These are phyloP conservation scores for Podocnemis expansa DNA, from an alignment of 2,113 vertebrate genomes.

Conservation along the genomic window DNA sequence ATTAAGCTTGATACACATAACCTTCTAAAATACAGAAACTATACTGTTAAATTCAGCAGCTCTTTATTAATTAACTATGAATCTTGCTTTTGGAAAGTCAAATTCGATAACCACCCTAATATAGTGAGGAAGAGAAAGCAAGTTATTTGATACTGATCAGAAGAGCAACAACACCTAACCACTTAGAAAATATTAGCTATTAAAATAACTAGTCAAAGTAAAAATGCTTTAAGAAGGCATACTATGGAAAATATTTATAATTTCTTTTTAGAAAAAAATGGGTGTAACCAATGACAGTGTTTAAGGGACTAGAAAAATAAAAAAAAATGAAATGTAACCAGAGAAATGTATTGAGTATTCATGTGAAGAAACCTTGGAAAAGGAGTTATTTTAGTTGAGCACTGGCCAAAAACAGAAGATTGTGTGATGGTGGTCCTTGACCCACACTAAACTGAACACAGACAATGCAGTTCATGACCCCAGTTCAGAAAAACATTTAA, in stretches of 20 bases:
- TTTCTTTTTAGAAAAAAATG: not conserved
- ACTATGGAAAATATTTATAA: not conserved
- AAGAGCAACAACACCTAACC: not conserved
- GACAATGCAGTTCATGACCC: not conserved
- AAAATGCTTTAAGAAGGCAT: not conserved
- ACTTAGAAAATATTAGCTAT: not conserved
- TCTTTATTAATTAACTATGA: not conserved
- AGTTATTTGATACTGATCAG: not conserved
- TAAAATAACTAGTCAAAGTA: not conserved
- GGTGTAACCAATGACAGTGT: not conserved
- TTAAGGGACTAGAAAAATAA: not conserved
- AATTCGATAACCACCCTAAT: not conserved
- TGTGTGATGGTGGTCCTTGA: accelerated
- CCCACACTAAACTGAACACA: not conserved
- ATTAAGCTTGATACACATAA: not conserved
- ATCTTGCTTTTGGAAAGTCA: not conserved
- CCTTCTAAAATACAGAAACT: not conserved
- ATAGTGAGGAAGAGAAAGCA: not conserved
- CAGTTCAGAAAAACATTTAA: not conserved
- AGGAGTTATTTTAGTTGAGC: not conserved
- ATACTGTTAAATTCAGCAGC: not conserved
- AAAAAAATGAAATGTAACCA: not conserved
- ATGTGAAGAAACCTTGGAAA: not conserved
- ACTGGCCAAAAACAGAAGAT: not conserved
- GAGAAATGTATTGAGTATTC: not conserved